Evolutionary conservation across 2,888 invertebrate genomes (phyloP).

Genomic region (Cephonodes hylas): DNA sequence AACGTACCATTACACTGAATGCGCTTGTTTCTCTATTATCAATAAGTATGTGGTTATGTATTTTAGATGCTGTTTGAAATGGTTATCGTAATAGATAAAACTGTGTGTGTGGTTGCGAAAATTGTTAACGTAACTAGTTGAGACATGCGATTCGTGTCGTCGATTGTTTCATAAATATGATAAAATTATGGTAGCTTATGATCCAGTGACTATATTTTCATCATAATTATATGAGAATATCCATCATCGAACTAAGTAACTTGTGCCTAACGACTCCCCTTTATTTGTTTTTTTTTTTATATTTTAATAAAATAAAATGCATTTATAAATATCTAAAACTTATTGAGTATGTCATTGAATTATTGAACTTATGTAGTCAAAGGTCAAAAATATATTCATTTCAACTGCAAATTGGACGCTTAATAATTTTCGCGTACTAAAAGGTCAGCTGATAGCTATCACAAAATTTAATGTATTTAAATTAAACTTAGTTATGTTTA

Average conservation of each 20-base stretch:
- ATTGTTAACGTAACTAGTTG: neutral
- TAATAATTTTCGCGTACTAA: too few species aligned
- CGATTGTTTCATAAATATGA: neutral
- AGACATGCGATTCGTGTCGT: neutral
- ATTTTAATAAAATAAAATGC: too few species aligned
- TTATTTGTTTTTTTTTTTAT: too few species aligned
- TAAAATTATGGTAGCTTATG: neutral
- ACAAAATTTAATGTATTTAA: too few species aligned
- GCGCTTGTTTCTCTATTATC: neutral
- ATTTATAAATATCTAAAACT: too few species aligned
- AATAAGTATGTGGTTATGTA: neutral
- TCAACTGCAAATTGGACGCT: too few species aligned
- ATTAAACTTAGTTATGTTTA: neutral
- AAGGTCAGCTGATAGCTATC: too few species aligned
- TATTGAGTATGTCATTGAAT: neutral
- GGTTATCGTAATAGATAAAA: neutral
- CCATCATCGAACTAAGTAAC: neutral
- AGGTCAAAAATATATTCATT: neutral
- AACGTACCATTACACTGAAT: neutral
- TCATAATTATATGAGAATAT: neutral
- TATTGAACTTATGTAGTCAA: neutral
- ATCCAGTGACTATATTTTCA: neutral
- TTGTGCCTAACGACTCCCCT: too few species aligned
- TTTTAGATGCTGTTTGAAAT: neutral
- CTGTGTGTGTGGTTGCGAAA: neutral